Conservation (phyloP, 2,797 vertebrate species). For the Gymnocypris eckloni region DNA sequence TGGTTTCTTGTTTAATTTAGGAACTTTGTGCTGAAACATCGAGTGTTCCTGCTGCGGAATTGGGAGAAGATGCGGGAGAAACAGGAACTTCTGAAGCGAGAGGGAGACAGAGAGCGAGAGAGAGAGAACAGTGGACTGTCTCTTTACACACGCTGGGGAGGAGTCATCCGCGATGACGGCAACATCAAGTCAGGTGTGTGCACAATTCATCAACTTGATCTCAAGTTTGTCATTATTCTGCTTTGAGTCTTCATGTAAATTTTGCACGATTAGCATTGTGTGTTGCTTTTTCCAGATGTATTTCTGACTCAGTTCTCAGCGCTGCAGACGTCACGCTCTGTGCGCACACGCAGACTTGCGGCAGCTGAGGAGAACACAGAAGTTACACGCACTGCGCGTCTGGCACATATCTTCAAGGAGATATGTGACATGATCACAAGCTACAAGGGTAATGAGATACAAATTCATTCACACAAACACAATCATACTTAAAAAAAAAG, state of each 20-base stretch:
- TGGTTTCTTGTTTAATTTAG: constrained; percentile 67
- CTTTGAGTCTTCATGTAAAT: neutral
- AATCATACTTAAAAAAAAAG: neutral
- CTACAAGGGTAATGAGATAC: constrained; percentile 88
- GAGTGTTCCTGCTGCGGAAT: constrained; percentile 93
- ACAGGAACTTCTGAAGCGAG: constrained; percentile 91
- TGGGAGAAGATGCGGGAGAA: constrained; percentile 97
- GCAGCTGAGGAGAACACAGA: constrained; percentile 97
- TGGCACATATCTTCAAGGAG: constrained; percentile 99
- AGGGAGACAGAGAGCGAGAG: constrained; percentile 81
- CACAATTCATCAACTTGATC: neutral
- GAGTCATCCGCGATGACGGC: constrained; percentile 93
- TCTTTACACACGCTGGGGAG: constrained; percentile 91
- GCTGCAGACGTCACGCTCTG: constrained; percentile 93
- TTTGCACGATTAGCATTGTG: neutral
- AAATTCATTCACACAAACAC: neutral
- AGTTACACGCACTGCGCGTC: constrained; percentile 95
- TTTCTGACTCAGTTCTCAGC: constrained; percentile 99
- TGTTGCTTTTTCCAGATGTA: constrained; percentile 84
- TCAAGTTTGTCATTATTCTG: constrained; percentile 1
- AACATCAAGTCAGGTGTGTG: constrained; percentile 94
- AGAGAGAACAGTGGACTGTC: constrained; percentile 80
- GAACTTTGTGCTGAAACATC: constrained; percentile 96
- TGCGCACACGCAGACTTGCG: constrained; percentile 91
- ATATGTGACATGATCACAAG: constrained; percentile 97